Conservation (phyloP, 2,797 vertebrate species). For the Orestias chungarensis region DNA sequence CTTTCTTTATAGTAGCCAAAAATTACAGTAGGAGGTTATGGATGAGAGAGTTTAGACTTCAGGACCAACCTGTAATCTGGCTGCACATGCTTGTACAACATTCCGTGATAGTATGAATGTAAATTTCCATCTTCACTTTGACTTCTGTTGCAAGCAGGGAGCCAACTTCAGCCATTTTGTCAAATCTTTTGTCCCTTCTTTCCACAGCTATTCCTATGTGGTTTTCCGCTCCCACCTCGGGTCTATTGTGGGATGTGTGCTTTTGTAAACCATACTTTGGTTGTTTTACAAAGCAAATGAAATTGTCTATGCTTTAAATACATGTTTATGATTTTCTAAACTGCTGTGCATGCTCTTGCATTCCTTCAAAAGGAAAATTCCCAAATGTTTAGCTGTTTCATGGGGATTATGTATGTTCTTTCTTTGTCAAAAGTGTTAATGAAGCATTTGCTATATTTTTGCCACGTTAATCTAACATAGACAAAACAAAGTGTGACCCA, state of each 20-base stretch:
- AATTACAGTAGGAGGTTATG: slow-evolving; percentile 48
- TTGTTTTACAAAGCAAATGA: slow-evolving; percentile 73
- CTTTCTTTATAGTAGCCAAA: slow-evolving; percentile 10
- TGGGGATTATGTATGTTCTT: neutral
- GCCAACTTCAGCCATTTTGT: slow-evolving; percentile 3
- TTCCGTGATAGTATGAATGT: slow-evolving; percentile 45
- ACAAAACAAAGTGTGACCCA: neutral
- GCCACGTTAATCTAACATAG: neutral
- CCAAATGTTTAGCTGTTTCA: slow-evolving; percentile 34
- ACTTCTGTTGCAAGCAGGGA: slow-evolving; percentile 18
- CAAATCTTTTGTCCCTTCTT: slow-evolving; percentile 41
- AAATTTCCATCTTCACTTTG: slow-evolving; percentile 33
- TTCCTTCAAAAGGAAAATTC: slow-evolving; percentile 69
- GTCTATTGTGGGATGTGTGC: slow-evolving; percentile 72
- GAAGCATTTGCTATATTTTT: neutral
- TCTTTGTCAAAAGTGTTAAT: neutral
- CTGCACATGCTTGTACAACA: slow-evolving; percentile 52
- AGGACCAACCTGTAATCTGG: slow-evolving; percentile 62
- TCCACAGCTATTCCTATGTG: slow-evolving; percentile 58
- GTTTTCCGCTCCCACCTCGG: slow-evolving; percentile 64
- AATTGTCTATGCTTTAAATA: slow-evolving; percentile 71
- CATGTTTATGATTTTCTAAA: slow-evolving; percentile 75
- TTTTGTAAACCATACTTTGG: slow-evolving; percentile 69
- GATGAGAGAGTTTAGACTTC: slow-evolving; percentile 52
- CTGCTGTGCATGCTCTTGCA: slow-evolving; percentile 68